Percentiles rank a stretch among this genome's conserved stretches.
Evolutionary conservation across 2,113 vertebrate species (phyloP).

Genomic region (Coturnix japonica): DNA sequence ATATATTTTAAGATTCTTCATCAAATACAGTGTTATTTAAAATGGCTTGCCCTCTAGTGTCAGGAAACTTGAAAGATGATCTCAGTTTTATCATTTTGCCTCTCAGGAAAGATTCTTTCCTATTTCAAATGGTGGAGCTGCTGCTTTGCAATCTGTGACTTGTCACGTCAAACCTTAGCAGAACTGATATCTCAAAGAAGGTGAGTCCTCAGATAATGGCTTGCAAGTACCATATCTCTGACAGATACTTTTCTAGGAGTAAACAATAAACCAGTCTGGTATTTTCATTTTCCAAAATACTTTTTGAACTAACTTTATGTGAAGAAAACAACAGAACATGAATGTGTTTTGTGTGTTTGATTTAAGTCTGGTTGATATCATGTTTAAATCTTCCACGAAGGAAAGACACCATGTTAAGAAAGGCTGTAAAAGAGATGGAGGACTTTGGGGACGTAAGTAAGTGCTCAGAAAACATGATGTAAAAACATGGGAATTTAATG

Average conservation of each 20-base stretch:
- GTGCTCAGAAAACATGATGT: neutral
- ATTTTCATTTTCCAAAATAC: neutral
- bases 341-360: neutral
- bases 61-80: slow-evolving; percentile 41
- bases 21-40: neutral
- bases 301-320: neutral
- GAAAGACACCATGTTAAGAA: neutral
- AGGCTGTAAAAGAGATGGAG: neutral
- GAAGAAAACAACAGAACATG: neutral
- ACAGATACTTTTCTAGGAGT: neutral
- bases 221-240: neutral
- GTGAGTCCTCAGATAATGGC: neutral
- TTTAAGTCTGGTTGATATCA: neutral
- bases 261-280: neutral
- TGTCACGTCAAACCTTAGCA: neutral
- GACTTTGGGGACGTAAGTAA: neutral
- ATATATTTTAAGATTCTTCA: neutral
- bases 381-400: neutral
- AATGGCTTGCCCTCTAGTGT: slow-evolving; percentile 67
- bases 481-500: neutral
- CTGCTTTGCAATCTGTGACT: slow-evolving; percentile 30
- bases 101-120: neutral
- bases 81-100: neutral
- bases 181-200: neutral
- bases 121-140: slow-evolving; percentile 50